A percentile compares a stretch with the other conserved stretches of the same genome.
These are phyloP conservation scores for Drosophila chauvacae DNA, from an alignment of 1,140 invertebrate species.

Conservation along the genomic window DNA sequence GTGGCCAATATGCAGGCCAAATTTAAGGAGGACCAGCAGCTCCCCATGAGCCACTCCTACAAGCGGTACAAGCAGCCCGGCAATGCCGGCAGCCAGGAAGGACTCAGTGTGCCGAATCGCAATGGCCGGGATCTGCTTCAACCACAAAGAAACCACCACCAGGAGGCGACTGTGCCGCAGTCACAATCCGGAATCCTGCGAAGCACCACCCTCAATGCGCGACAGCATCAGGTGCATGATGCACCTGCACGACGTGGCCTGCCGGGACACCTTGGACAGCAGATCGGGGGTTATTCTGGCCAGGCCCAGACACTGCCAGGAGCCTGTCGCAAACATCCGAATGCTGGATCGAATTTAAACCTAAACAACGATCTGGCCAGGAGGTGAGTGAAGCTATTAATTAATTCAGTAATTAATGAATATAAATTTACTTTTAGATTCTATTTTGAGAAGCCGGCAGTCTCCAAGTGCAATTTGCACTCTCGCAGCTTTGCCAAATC, in stretches of 20 bases:
- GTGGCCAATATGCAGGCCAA: slow-evolving; percentile 66
- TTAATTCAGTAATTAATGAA: not conserved
- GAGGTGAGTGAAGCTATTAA: slow-evolving; percentile 34
- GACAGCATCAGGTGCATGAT: slow-evolving; percentile 69
- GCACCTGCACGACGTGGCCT: not conserved
- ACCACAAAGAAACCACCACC: not conserved
- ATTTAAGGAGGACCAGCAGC: slow-evolving; percentile 57
- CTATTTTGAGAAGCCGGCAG: slow-evolving; percentile 77
- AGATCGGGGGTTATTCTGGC: slow-evolving; percentile 1
- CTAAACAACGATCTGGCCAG: slow-evolving; percentile 67
- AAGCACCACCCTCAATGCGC: slow-evolving; percentile 24
- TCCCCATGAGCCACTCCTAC: slow-evolving; percentile 61
- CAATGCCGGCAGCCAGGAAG: slow-evolving; percentile 22
- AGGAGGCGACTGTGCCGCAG: not conserved
- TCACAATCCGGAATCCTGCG: slow-evolving; percentile 18
- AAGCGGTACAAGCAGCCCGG: slow-evolving; percentile 61
- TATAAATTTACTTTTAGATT: slow-evolving; percentile 45
- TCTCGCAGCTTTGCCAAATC: slow-evolving; percentile 81
- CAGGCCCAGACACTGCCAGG: slow-evolving; percentile 63
- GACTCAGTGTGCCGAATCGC: not conserved
- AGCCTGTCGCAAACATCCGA: slow-evolving; percentile 64
- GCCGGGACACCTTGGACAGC: not conserved
- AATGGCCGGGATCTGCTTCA: not conserved
- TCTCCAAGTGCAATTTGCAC: slow-evolving; percentile 77
- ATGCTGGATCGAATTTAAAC: slow-evolving; percentile 58